phyloP scores from a whole-genome alignment of 2,888 invertebrate species.

The Aethes cnicana region DNA sequence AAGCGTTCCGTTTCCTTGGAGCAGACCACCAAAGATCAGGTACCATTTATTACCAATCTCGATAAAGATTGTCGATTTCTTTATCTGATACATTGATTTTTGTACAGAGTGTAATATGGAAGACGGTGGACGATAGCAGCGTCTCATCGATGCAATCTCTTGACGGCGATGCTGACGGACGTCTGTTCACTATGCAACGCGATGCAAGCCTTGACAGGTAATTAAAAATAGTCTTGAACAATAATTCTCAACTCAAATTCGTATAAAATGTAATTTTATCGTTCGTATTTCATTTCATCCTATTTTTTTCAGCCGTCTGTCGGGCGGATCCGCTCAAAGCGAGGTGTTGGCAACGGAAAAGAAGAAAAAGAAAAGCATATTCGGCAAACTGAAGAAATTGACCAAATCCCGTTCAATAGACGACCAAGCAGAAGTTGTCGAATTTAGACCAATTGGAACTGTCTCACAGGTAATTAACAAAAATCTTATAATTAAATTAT shows the following conservation, averaged over 20 bases:
- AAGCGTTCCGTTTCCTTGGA: constrained; percentile 79
- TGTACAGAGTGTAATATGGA: constrained; percentile 88
- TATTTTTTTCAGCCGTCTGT: constrained; percentile 84
- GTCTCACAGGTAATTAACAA: constrained; percentile 79
- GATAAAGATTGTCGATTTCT: background rate
- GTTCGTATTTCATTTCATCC: constrained; percentile 7
- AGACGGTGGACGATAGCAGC: constrained; percentile 91
- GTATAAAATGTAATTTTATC: no score
- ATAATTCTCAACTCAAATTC: no score
- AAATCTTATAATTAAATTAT: no score
- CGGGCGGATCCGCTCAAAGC: constrained; percentile 92
- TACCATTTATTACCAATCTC: constrained; percentile 32
- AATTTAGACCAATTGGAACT: constrained; percentile 76
- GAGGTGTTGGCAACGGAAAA: constrained; percentile 89
- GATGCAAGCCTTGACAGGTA: constrained; percentile 90
- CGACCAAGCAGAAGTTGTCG: constrained; percentile 80
- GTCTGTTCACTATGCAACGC: constrained; percentile 84
- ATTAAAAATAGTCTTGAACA: background rate
- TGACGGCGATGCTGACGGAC: constrained; percentile 84
- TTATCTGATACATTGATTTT: background rate
- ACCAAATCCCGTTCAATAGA: constrained; percentile 93
- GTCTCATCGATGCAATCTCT: constrained; percentile 91
- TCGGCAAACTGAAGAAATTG: constrained; percentile 91
- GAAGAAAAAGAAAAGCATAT: constrained; percentile 91
- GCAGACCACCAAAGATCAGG: constrained; percentile 79